These are phyloP conservation scores for Formica selysi DNA, from an alignment of 1,140 invertebrate species.

Conservation along the genomic window DNA sequence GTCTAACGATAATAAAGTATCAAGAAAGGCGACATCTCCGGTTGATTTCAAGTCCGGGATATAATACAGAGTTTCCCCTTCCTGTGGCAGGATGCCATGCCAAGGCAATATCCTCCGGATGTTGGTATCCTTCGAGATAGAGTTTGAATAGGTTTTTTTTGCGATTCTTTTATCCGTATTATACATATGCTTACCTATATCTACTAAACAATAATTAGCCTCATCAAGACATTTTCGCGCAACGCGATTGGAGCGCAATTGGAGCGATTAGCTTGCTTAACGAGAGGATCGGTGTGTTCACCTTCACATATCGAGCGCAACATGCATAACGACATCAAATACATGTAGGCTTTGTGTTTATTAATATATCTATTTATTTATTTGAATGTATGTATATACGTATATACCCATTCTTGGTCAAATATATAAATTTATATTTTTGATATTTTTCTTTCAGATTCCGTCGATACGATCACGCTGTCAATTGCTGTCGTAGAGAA, in stretches of 20 bases:
- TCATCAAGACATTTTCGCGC: conserved; percentile 49
- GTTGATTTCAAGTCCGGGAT: background rate
- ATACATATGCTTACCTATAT: conserved; percentile 12
- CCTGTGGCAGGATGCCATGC: conserved; percentile 57
- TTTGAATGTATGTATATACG: no score
- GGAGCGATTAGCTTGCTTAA: conserved; percentile 76
- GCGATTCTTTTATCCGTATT: conserved; percentile 19
- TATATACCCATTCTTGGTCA: no score
- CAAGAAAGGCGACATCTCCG: conserved; percentile 2
- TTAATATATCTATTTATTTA: no score
- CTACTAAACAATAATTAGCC: conserved; percentile 62
- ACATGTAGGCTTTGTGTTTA: conserved; percentile 68
- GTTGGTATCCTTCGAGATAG: conserved; percentile 71
- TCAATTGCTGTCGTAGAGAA: background rate
- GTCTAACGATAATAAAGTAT: background rate
- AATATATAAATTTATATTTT: background rate
- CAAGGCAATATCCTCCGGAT: conserved; percentile 72
- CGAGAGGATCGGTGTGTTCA: conserved; percentile 73
- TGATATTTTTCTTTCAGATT: background rate
- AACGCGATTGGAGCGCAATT: conserved; percentile 73
- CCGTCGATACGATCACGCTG: background rate
- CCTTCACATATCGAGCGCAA: conserved; percentile 69
- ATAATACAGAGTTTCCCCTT: conserved; percentile 39
- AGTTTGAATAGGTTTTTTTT: background rate
- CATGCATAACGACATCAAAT: conserved; percentile 71